Conservation (phyloP, 2,888 invertebrate genomes). For the Caenorhabditis sp. region DNA sequence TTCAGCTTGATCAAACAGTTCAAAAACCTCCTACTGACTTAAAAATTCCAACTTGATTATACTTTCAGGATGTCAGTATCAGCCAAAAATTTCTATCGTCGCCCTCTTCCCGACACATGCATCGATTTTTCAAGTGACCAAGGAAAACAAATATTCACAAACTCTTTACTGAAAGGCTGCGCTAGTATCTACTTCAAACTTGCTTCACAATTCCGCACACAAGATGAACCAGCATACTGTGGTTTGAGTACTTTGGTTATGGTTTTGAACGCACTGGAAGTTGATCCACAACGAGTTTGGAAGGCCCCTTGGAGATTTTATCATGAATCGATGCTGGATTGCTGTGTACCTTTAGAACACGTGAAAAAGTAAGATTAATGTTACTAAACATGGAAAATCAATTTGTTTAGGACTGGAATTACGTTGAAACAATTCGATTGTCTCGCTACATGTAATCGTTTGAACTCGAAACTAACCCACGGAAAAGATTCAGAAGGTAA, state of each 20-base stretch:
- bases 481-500: constrained; percentile 23
- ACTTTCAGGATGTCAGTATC: constrained; percentile 60
- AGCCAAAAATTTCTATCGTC: constrained; percentile 70
- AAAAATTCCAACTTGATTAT: too few relatives aligned
- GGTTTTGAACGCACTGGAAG: constrained; percentile 72
- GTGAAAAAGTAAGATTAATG: constrained; percentile 51
- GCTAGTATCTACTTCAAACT: constrained; percentile 72
- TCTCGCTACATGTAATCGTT: constrained; percentile 72
- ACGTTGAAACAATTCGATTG: constrained; percentile 72
- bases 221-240: constrained; percentile 73
- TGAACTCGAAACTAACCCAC: constrained; percentile 55
- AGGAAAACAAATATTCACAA: constrained; percentile 71
- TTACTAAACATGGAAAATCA: constrained; percentile 1
- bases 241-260: constrained; percentile 72
- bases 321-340: constrained; percentile 73
- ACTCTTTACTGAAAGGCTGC: constrained; percentile 69
- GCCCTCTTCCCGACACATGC: constrained; percentile 70
- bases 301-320: constrained; percentile 73
- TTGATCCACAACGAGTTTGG: constrained; percentile 71
- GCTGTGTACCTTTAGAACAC: constrained; percentile 71
- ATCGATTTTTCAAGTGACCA: constrained; percentile 71
- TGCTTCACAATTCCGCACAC: constrained; percentile 72
- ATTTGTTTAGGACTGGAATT: constrained; percentile 65
- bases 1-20: too few relatives aligned
- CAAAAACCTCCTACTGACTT: too few relatives aligned